Percentiles rank a stretch among this genome's conserved stretches.
Conservation (phyloP, 2,888 invertebrate genomes). For the Eilema sororculum region DNA sequence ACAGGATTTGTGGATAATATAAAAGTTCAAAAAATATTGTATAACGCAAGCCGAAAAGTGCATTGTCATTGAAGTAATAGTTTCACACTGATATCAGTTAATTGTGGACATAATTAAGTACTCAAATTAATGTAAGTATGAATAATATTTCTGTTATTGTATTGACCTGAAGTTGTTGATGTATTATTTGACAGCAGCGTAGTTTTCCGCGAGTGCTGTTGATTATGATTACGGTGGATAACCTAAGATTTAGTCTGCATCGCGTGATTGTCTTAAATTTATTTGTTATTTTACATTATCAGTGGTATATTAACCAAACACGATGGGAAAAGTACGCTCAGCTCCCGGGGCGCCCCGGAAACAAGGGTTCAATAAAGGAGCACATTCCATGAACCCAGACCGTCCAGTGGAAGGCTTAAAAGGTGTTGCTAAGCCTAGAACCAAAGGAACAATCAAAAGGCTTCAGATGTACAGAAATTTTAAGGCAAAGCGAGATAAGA, state of each 20-base stretch:
- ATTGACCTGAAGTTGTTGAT: conserved; percentile 40
- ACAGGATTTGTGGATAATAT: conserved; percentile 10
- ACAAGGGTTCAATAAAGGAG: conserved; percentile 94
- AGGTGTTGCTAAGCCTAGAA: conserved; percentile 94
- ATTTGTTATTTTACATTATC: conserved; percentile 21
- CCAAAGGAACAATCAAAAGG: conserved; percentile 97
- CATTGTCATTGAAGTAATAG: neutral
- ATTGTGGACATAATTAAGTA: neutral
- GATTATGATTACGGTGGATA: conserved; percentile 31
- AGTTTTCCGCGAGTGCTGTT: conserved; percentile 28
- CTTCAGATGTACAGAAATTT: conserved; percentile 99
- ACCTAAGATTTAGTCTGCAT: conserved; percentile 37
- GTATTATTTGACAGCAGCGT: conserved; percentile 39
- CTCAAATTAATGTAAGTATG: conserved; percentile 16
- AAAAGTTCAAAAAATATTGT: neutral
- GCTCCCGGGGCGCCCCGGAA: conserved; percentile 92
- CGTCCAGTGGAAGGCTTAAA: conserved; percentile 92
- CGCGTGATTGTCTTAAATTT: conserved; percentile 39
- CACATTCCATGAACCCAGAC: conserved; percentile 98
- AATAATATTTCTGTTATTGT: neutral
- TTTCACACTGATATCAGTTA: neutral
- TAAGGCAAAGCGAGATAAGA: conserved; percentile 96
- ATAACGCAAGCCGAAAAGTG: neutral
- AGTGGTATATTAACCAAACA: conserved; percentile 34
- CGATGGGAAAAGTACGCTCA: conserved; percentile 93